Percentiles rank a stretch among this genome's conserved stretches.
Evolutionary conservation across 2,797 vertebrate species (phyloP).

Genomic region (Acridotheres tristis): DNA sequence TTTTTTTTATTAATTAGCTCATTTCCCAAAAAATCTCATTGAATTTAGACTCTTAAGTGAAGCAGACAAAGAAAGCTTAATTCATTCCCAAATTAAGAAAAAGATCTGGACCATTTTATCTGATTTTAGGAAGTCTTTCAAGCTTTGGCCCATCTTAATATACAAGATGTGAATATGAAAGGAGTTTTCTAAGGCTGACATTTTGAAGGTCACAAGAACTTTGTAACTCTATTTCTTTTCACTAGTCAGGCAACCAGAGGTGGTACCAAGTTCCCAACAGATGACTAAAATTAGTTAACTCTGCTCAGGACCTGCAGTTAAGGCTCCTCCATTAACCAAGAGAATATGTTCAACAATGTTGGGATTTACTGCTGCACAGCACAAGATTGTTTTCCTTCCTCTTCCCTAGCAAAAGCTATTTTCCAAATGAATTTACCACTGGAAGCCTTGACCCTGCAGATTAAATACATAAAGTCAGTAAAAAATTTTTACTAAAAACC

Average conservation of each 20-base stretch:
- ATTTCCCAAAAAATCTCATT: not conserved
- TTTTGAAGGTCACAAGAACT: not conserved
- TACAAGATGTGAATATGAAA: not conserved
- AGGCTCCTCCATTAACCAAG: not conserved
- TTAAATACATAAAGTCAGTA: not conserved
- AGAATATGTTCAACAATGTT: not conserved
- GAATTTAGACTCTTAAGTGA: not conserved
- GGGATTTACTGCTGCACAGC: not conserved
- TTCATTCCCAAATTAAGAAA: not conserved
- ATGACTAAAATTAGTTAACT: not conserved
- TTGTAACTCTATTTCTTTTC: not conserved
- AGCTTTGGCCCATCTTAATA: not conserved
- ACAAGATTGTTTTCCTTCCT: not conserved
- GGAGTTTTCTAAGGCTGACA: not conserved
- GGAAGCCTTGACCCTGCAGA: not conserved
- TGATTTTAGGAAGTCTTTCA: not conserved
- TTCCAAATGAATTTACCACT: not conserved
- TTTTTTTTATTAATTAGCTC: constrained; percentile 15
- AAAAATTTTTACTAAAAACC: not conserved
- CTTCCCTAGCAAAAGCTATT: not conserved
- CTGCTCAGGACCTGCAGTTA: not conserved
- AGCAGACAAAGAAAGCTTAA: not conserved
- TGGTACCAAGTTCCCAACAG: not conserved
- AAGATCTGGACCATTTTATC: not conserved
- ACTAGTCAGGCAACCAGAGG: not conserved